Percentiles rank a stretch among this genome's conserved stretches.
These are phyloP conservation scores for Melanostoma mellinum DNA, from an alignment of 2,888 invertebrate genomes.

Conservation along the genomic window DNA sequence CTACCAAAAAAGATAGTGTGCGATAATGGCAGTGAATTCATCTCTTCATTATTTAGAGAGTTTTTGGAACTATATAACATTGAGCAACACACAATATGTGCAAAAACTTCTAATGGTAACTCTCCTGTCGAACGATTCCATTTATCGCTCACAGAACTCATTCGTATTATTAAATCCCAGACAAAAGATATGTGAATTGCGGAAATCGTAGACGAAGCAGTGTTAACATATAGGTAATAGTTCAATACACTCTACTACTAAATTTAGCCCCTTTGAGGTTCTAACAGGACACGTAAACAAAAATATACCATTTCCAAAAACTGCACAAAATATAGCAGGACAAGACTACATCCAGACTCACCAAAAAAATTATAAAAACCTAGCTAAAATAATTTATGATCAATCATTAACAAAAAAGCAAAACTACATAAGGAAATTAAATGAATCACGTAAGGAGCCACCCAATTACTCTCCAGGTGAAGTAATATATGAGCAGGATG, in stretches of 20 bases:
- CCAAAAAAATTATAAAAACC: slow-evolving; percentile 10
- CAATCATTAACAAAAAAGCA: slow-evolving; percentile 13
- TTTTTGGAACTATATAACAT: slow-evolving; percentile 30
- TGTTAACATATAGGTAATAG: slow-evolving; percentile 41
- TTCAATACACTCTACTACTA: slow-evolving; percentile 52
- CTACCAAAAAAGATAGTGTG: slow-evolving; percentile 2
- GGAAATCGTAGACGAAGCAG: slow-evolving; percentile 52
- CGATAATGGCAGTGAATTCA: slow-evolving; percentile 37
- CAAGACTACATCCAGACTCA: slow-evolving; percentile 25
- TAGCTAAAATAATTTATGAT: slow-evolving; percentile 19
- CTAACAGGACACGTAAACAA: slow-evolving; percentile 36
- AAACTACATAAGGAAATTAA: slow-evolving; percentile 13
- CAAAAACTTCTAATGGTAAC: slow-evolving; percentile 47
- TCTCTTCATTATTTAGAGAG: slow-evolving; percentile 30
- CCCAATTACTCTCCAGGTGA: not conserved
- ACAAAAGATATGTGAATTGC: slow-evolving; percentile 24
- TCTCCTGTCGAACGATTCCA: slow-evolving; percentile 59
- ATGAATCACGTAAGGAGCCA: slow-evolving; percentile 16
- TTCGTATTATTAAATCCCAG: slow-evolving; percentile 40
- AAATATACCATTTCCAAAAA: not conserved
- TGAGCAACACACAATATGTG: slow-evolving; percentile 15
- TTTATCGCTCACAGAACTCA: slow-evolving; percentile 48
- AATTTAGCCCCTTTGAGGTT: slow-evolving; percentile 51
- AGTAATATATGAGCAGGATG: slow-evolving; percentile 17
- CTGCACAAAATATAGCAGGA: not conserved